These are phyloP conservation scores for Euleptes europaea DNA, from an alignment of 2,113 vertebrate species.

Conservation along the genomic window DNA sequence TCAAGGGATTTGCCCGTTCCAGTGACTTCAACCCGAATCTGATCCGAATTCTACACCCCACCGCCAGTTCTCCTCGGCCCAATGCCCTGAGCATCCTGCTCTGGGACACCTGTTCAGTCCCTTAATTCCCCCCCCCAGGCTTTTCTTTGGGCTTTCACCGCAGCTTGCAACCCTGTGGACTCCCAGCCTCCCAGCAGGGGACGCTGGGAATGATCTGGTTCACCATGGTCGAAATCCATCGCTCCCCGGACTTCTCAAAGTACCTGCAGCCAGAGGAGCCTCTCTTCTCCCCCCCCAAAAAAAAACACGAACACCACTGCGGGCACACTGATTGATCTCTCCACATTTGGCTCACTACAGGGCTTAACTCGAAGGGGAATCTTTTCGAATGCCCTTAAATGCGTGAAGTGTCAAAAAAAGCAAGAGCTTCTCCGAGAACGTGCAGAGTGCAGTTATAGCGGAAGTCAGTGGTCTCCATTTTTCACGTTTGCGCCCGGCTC, in stretches of 20 bases:
- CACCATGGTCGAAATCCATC: not conserved
- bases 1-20: not conserved
- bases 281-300: too few relatives aligned
- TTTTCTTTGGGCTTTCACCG: not conserved
- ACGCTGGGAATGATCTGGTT: not conserved
- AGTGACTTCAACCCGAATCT: not conserved
- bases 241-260: not conserved
- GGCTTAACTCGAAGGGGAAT: not conserved
- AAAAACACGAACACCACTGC: too few relatives aligned
- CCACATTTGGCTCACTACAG: not conserved
- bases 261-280: not conserved
- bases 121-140: not conserved
- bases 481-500: not conserved
- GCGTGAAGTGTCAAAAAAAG: not conserved
- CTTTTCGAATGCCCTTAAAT: not conserved
- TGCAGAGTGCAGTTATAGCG: not conserved
- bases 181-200: not conserved
- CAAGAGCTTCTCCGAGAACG: not conserved
- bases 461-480: not conserved
- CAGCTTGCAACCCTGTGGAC: not conserved
- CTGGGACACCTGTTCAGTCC: not conserved
- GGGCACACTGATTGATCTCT: not conserved
- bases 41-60: not conserved
- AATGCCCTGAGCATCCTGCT: not conserved
- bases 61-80: too few relatives aligned